Percentiles rank a stretch among this genome's conserved stretches.
These are phyloP conservation scores for Babyrousa celebensis DNA, from an alignment of 2,797 vertebrate genomes.

Conservation along the genomic window DNA sequence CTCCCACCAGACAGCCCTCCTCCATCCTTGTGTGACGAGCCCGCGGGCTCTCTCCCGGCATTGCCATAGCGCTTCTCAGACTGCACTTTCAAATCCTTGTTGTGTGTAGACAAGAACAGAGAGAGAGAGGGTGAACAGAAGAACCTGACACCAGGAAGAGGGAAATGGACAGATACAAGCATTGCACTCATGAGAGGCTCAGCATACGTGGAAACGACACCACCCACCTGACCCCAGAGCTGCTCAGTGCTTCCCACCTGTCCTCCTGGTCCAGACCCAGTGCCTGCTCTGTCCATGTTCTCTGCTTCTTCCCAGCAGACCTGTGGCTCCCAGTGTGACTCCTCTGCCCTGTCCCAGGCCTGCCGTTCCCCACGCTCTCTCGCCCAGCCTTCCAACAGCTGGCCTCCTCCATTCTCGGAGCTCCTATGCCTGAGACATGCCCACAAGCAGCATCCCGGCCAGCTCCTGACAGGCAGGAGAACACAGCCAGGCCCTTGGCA, in stretches of 20 bases:
- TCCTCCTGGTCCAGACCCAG: neutral
- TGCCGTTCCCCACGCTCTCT: neutral
- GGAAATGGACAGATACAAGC: neutral
- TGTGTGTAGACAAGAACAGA: too few relatives aligned
- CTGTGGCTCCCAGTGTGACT: neutral
- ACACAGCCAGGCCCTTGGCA: neutral
- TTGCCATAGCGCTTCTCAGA: too few relatives aligned
- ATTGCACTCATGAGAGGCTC: fast-evolving
- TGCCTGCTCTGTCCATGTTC: neutral
- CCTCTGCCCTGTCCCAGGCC: neutral
- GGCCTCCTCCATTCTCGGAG: neutral
- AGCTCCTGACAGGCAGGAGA: neutral
- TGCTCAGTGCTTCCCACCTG: neutral
- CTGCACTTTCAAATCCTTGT: too few relatives aligned
- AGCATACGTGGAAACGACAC: neutral
- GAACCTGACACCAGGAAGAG: neutral
- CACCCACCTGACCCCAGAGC: neutral
- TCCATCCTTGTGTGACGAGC: too few relatives aligned
- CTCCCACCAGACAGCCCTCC: too few relatives aligned
- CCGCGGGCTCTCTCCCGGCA: too few relatives aligned
- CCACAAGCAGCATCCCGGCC: neutral
- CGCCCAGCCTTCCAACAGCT: neutral
- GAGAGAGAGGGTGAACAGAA: too few relatives aligned
- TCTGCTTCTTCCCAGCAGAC: neutral
- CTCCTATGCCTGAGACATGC: neutral